Base-by-base conservation (phyloP, 2,797 vertebrate genomes). In the Eurystomus glaucurus region DNA sequence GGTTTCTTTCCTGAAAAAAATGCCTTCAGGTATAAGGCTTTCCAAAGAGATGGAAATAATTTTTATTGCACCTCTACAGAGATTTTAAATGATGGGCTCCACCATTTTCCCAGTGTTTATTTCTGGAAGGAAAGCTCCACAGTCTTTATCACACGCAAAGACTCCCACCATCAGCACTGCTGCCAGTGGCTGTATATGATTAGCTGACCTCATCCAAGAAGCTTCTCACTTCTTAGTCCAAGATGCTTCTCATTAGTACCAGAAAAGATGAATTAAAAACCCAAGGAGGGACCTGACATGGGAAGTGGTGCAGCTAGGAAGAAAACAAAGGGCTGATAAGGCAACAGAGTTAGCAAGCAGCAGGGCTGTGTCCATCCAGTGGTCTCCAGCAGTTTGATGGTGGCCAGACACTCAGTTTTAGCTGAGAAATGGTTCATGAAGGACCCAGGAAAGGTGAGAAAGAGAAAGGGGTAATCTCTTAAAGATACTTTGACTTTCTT, bases 81-180 rank as follows among this genome's bases (percentile, higher is more conserved):
- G 6, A 4, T 2, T 83, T 55, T 74, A 77, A 80, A 57, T 0
- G 0, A 23, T 15, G 48, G 4, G 8, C 5, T 64, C 23, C 35
- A 62, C 12, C 37, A 60, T 46, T 19, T 80, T 5, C 12, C 28
- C 1, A 1, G 11, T 43, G 25, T 57, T 90, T 11, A 9, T 8
- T 52, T 55, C 5, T 50, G 45, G 35, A 77, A 57, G 12, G 20
- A 83, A 90, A 71, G 19, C 21, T 62, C 31, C 41, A 28, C 37
- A 39, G 17, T n/a, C 48, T 51, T 37, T 87, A 7, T 66, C 39
- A 26, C 7, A 16, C 1, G 6, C 0, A 1, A 29, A 41, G 26
- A 26, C 18, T 87, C 21, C 14, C 29, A 16, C 35, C 25, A 5
- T 5, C 19, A 51, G 9, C 1, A 3, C 41, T 71, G 52, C n/a